Conservation (phyloP, 1,140 invertebrate genomes). For the Nasonia vitripennis region DNA sequence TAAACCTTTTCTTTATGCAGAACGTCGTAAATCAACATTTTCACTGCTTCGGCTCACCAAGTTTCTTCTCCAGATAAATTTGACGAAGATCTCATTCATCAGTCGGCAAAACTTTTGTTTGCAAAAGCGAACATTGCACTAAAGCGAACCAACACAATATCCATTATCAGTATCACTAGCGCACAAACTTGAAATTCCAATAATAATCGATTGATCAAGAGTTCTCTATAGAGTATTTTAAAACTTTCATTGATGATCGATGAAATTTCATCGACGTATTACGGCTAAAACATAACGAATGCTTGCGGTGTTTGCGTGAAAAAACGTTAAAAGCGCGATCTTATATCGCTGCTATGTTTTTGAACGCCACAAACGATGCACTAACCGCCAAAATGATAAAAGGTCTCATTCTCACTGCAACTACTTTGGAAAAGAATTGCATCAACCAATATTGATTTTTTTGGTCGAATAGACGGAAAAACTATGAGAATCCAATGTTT, state of each 20-base stretch:
- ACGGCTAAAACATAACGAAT: neutral
- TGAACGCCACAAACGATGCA: constrained; percentile 18
- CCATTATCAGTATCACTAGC: neutral
- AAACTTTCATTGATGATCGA: neutral
- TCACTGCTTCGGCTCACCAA: neutral
- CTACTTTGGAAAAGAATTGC: neutral
- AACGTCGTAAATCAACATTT: constrained; percentile 81
- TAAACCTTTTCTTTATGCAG: constrained; percentile 80
- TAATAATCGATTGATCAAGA: neutral
- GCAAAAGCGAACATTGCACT: constrained; percentile 17
- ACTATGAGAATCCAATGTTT: too few relatives aligned
- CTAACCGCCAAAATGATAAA: constrained; percentile 49
- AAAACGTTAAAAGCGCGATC: neutral
- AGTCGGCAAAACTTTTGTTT: constrained; percentile 7
- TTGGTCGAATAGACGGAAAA: too few relatives aligned
- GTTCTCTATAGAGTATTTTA: neutral
- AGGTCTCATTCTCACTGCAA: constrained; percentile 23
- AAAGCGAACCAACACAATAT: neutral
- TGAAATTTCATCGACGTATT: neutral
- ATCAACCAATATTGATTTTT: too few relatives aligned
- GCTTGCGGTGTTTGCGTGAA: neutral
- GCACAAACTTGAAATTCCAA: neutral
- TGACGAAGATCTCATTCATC: constrained; percentile 22
- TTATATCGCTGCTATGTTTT: constrained; percentile 30
- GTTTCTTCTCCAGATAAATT: neutral